Conservation (phyloP, 2,113 vertebrate genomes). For the Nettapus auritus region DNA sequence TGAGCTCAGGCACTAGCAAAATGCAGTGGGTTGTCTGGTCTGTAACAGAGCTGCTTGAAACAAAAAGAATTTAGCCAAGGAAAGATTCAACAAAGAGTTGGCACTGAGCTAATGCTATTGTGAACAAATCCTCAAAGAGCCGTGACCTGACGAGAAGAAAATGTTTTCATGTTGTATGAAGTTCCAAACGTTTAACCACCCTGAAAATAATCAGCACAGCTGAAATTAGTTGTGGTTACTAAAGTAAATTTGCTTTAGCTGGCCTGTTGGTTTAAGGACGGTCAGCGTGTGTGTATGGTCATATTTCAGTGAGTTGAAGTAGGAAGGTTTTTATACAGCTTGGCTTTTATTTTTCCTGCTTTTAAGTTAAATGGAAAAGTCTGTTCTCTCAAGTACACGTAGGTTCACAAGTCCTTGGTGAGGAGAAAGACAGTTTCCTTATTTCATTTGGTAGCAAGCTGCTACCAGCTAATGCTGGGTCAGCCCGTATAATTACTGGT, state of each 20-base stretch:
- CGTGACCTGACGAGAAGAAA: constrained; percentile 34
- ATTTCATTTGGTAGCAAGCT: neutral
- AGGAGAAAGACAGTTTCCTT: neutral
- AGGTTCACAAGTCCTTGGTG: neutral
- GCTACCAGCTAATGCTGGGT: fast-evolving
- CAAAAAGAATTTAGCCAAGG: neutral
- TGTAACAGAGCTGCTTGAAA: neutral
- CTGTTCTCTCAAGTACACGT: neutral
- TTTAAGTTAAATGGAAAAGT: neutral
- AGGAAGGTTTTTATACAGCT: neutral
- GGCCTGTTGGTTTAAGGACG: neutral
- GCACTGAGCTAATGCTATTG: neutral
- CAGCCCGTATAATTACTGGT: neutral
- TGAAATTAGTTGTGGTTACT: constrained; percentile 2
- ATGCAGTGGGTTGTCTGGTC: neutral
- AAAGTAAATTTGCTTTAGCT: neutral
- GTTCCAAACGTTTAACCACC: constrained; percentile 13
- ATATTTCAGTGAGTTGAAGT: neutral
- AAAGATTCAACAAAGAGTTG: neutral
- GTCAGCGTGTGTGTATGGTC: neutral
- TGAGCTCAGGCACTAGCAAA: neutral
- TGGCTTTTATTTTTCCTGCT: neutral
- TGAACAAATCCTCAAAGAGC: neutral
- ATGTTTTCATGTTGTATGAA: constrained; percentile 14
- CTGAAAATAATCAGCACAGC: neutral